phyloP scores from a whole-genome alignment of 2,797 vertebrate genomes.

The Adrianichthys oophorus region DNA sequence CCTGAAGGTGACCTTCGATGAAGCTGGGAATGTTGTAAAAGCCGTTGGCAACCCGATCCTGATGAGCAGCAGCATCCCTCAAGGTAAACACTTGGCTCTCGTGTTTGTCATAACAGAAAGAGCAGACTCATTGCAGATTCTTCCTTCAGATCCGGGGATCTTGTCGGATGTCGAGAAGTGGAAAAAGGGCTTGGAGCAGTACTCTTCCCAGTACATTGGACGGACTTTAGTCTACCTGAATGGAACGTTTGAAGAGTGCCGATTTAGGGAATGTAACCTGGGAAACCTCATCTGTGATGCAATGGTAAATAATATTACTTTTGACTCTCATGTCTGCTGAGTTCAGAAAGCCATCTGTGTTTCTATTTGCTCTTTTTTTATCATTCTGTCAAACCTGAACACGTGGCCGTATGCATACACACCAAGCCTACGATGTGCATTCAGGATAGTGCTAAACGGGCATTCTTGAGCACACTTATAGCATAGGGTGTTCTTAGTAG shows the following conservation, averaged over 20 bases:
- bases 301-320: slow-evolving; percentile 71
- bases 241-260: slow-evolving; percentile 83
- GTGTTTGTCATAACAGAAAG: no score
- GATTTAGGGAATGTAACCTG: slow-evolving; percentile 89
- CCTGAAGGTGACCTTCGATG: slow-evolving; percentile 86
- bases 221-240: slow-evolving; percentile 88
- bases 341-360: no score
- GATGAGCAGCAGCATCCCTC: slow-evolving; percentile 80
- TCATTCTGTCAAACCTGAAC: no score
- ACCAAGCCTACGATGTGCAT: no score
- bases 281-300: slow-evolving; percentile 94
- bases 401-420: no score
- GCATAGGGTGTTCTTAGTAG: no score
- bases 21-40: slow-evolving; percentile 79
- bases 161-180: slow-evolving; percentile 81
- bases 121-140: no score
- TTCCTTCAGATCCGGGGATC: slow-evolving; percentile 74
- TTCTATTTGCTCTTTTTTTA: no score
- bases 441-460: no score
- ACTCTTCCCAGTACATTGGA: slow-evolving; percentile 79
- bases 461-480: no score
- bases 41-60: slow-evolving; percentile 88
- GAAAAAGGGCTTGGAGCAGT: slow-evolving; percentile 79
- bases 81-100: slow-evolving; percentile 73
- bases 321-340: neutral